Conservation (phyloP, 2,113 vertebrate genomes). For the Picathartes gymnocephalus region DNA sequence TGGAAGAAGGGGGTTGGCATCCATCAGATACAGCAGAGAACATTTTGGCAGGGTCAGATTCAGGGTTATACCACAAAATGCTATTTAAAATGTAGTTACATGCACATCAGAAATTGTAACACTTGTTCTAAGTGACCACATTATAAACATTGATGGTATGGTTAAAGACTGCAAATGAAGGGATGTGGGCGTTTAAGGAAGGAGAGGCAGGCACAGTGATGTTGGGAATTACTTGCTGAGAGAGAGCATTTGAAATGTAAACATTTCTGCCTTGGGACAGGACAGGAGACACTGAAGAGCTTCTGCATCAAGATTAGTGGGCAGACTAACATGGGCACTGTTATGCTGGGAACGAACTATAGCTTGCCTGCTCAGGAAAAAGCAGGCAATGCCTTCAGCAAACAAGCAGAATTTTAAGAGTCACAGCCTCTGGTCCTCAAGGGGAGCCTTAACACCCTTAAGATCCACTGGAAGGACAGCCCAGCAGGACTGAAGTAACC, state of each 20-base stretch:
- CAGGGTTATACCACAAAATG: not conserved
- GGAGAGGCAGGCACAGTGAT: not conserved
- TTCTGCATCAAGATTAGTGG: not conserved
- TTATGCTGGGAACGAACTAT: not conserved
- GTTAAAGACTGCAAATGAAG: not conserved
- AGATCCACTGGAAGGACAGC: not conserved
- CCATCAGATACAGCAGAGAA: not conserved
- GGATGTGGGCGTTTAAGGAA: not conserved
- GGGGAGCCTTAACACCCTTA: not conserved
- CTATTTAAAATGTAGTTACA: not conserved
- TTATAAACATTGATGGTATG: not conserved
- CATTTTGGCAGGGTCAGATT: not conserved
- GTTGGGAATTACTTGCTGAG: not conserved
- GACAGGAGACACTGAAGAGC: not conserved
- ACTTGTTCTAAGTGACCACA: not conserved
- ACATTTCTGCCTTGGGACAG: not conserved
- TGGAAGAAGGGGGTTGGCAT: not conserved
- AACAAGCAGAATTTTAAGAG: not conserved
- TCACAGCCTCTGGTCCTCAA: not conserved
- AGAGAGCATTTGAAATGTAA: not conserved
- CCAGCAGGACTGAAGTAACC: not conserved
- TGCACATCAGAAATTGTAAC: not conserved
- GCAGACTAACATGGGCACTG: not conserved
- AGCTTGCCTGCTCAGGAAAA: not conserved
- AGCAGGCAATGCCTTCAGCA: not conserved